Evolutionary conservation across 1,140 invertebrate genomes (phyloP).

Genomic region (Drosophila navojoa): DNA sequence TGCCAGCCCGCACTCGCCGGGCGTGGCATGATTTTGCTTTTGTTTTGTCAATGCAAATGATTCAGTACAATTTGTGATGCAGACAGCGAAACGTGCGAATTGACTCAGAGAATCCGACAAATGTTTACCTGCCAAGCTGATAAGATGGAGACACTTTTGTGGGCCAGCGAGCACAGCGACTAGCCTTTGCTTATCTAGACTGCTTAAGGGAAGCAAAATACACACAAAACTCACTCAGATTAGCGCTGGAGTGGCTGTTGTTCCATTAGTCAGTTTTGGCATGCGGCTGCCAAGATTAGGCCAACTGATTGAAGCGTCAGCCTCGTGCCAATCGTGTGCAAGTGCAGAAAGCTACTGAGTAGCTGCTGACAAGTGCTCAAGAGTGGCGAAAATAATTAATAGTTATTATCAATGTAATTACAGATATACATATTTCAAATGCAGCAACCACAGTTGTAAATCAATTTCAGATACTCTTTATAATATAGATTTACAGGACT

Average conservation of each 20-base stretch:
- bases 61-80: conserved; percentile 32
- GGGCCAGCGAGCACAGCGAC: conserved; percentile 42
- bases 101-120: conserved; percentile 38
- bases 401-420: no score
- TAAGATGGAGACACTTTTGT: conserved; percentile 54
- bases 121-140: conserved; percentile 30
- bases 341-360: background rate
- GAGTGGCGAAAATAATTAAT: no score
- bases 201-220: conserved; percentile 27
- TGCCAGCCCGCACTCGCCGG: conserved; percentile 29
- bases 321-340: background rate
- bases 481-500: no score
- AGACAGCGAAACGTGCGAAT: conserved; percentile 72
- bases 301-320: background rate
- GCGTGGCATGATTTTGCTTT: conserved; percentile 23
- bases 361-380: no score
- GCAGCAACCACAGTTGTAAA: no score
- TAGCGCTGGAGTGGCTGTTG: conserved; percentile 12
- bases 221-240: conserved; percentile 35
- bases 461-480: no score
- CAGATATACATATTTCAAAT: no score
- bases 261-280: conserved; percentile 9
- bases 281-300: conserved; percentile 34
- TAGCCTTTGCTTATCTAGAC: conserved; percentile 48
- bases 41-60: conserved; percentile 35